A percentile compares a stretch with the other conserved stretches of the same genome.
Evolutionary conservation across 2,113 vertebrate species (phyloP).

Genomic region (Cephalopterus ornatus): DNA sequence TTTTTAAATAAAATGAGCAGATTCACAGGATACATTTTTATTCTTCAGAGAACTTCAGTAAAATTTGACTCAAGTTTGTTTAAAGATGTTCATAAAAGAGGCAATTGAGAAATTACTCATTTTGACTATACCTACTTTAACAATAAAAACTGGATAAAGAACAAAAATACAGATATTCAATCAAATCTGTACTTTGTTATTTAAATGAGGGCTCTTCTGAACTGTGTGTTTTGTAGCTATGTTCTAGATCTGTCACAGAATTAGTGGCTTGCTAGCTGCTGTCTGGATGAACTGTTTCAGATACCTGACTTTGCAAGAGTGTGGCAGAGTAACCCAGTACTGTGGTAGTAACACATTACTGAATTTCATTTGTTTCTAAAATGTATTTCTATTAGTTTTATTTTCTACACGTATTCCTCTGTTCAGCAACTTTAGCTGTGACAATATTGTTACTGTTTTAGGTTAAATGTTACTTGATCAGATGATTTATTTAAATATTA

Average conservation of each 20-base stretch:
- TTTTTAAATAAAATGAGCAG: not conserved
- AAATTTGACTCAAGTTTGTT: not conserved
- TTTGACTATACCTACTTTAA: not conserved
- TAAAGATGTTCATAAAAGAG: not conserved
- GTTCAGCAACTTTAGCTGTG: not conserved
- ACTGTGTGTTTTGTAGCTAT: not conserved
- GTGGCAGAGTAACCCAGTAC: not conserved
- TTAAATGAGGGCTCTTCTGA: not conserved
- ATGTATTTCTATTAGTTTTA: not conserved
- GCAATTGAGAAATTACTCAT: not conserved
- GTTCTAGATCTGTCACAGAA: not conserved
- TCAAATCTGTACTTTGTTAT: not conserved
- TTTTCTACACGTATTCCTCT: not conserved
- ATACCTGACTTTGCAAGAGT: not conserved
- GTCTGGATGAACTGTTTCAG: not conserved
- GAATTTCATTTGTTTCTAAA: not conserved
- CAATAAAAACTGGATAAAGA: not conserved
- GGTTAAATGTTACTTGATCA: not conserved
- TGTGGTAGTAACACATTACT: not conserved
- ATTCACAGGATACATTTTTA: not conserved
- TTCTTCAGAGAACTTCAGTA: not conserved
- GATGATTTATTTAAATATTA: not conserved
- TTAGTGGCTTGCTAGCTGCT: not conserved
- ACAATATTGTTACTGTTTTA: not conserved
- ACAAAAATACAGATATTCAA: not conserved